A percentile compares a stretch with the other conserved stretches of the same genome.
Evolutionary conservation across 2,888 invertebrate species (phyloP).

Genomic region (Apamea monoglypha): DNA sequence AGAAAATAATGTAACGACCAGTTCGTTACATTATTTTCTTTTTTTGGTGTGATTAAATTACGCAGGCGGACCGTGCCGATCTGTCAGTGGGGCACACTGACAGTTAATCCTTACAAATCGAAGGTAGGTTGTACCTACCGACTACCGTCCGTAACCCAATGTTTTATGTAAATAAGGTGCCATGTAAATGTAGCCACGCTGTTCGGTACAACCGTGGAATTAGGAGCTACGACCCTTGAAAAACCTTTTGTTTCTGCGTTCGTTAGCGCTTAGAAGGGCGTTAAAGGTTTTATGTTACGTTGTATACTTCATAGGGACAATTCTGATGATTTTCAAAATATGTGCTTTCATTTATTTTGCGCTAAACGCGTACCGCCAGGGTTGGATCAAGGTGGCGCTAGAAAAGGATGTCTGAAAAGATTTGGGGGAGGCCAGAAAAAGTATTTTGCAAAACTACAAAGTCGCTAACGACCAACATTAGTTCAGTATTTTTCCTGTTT

Average conservation of each 20-base stretch:
- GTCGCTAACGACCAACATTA: background rate
- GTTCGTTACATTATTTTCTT: too few relatives aligned
- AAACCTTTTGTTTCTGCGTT: conserved; percentile 34
- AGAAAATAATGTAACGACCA: conserved; percentile 30
- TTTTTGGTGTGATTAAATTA: conserved; percentile 51
- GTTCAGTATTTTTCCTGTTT: conserved; percentile 2
- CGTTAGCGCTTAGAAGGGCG: conserved; percentile 4
- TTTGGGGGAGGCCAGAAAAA: background rate
- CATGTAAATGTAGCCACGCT: conserved; percentile 48
- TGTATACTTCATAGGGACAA: background rate
- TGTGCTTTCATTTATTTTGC: background rate
- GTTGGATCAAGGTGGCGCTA: background rate
- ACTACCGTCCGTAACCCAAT: conserved; percentile 17
- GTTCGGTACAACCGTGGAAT: conserved; percentile 39
- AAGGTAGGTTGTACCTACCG: conserved; percentile 21
- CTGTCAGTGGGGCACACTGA: conserved; percentile 36
- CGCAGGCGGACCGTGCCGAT: conserved; percentile 23
- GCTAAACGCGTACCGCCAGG: background rate
- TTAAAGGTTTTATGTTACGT: background rate
- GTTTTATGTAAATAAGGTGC: conserved; percentile 48
- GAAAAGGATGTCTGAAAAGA: background rate
- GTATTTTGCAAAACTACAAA: background rate
- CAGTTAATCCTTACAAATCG: conserved; percentile 52
- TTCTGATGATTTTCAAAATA: background rate
- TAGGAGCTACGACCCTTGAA: conserved; percentile 29